Percentiles rank a stretch among this genome's conserved stretches.
These are phyloP conservation scores for Thyatira batis DNA, from an alignment of 2,888 invertebrate genomes.

Conservation along the genomic window DNA sequence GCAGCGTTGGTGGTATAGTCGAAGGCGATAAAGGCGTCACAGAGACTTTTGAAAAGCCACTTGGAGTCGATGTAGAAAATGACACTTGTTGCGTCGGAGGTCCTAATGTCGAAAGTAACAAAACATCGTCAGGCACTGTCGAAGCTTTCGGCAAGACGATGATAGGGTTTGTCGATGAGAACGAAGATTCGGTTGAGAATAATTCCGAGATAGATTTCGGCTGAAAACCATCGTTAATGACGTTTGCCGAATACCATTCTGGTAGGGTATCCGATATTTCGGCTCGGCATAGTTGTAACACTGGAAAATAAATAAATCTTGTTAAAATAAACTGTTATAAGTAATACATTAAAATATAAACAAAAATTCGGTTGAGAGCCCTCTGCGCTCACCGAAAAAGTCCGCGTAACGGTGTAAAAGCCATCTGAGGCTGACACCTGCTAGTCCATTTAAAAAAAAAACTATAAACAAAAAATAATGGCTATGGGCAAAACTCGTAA, in stretches of 20 bases:
- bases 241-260: conserved; percentile 73
- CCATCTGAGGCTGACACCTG: no score
- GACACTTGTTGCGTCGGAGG: not conserved
- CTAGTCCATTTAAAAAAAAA: no score
- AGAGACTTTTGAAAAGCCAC: not conserved
- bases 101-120: conserved; percentile 23
- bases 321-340: no score
- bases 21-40: conserved; percentile 13
- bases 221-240: conserved; percentile 65
- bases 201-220: conserved; percentile 69
- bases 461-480: no score
- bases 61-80: not conserved
- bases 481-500: no score
- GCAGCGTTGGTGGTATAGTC: conserved; percentile 4
- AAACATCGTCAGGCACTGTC: conserved; percentile 19
- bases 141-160: conserved; percentile 32
- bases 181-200: conserved; percentile 59
- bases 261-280: conserved; percentile 52
- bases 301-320: conserved; percentile 49
- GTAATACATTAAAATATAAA: no score
- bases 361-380: no score
- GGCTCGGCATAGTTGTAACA: conserved; percentile 73
- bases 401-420: no score
- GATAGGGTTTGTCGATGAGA: conserved; percentile 57
- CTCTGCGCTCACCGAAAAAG: no score